phyloP scores from a whole-genome alignment of 2,888 invertebrate species.

The Ormyrus pomaceus region DNA sequence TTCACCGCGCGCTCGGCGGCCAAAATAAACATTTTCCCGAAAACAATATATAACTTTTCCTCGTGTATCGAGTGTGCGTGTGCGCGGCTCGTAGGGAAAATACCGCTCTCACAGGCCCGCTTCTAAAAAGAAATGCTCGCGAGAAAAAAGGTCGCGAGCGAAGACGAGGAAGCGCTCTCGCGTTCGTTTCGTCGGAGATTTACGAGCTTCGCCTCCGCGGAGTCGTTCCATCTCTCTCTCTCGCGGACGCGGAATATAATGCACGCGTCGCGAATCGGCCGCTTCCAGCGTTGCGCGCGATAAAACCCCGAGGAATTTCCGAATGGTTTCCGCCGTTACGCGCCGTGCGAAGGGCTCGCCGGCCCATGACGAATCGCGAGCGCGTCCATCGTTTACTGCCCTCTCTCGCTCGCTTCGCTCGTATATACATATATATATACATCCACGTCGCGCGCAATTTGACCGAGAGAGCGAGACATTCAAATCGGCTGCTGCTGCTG shows the following conservation, averaged over 20 bases:
- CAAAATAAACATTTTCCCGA: too few relatives aligned
- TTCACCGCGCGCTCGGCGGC: too few relatives aligned
- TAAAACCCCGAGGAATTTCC: conserved; percentile 59
- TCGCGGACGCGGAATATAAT: conserved; percentile 6
- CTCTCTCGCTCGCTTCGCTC: neutral
- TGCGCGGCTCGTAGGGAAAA: too few relatives aligned
- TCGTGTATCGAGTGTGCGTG: too few relatives aligned
- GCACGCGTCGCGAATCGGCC: conserved; percentile 58
- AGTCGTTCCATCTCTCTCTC: too few relatives aligned
- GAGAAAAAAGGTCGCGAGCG: too few relatives aligned
- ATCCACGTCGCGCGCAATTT: conserved; percentile 19
- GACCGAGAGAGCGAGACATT: conserved; percentile 48
- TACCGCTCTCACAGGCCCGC: too few relatives aligned
- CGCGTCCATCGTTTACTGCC: conserved; percentile 23
- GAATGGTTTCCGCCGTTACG: conserved; percentile 51
- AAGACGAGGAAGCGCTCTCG: neutral
- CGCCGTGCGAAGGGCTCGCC: conserved; percentile 45
- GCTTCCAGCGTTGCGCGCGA: conserved; percentile 44
- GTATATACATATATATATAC: neutral
- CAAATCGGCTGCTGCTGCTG: conserved; percentile 34
- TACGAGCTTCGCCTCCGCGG: conserved; percentile 27
- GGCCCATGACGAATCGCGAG: conserved; percentile 55
- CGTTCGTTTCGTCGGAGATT: conserved; percentile 33
- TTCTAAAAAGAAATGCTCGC: too few relatives aligned
- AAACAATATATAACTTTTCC: too few relatives aligned